Conservation (phyloP, 1,140 invertebrate species). For the Apocrypta bakeri region DNA sequence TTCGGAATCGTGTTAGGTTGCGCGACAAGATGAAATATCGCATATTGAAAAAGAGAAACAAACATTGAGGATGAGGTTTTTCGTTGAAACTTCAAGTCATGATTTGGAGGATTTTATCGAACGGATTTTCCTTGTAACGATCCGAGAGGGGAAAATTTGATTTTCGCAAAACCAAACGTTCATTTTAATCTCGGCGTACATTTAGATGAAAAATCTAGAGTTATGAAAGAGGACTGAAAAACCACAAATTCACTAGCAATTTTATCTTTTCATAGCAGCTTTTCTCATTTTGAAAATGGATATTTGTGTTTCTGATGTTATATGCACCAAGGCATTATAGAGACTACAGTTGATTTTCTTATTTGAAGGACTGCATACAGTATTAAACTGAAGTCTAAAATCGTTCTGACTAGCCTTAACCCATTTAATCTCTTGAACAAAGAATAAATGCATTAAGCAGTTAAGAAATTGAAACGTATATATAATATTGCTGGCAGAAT, state of each 20-base stretch:
- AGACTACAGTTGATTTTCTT: not conserved
- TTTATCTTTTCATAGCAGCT: not conserved
- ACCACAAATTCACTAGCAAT: not conserved
- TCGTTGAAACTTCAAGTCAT: too few relatives aligned
- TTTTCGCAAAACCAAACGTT: too few relatives aligned
- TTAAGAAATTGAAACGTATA: conserved; percentile 7
- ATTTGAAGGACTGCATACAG: not conserved
- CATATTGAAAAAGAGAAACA: not conserved
- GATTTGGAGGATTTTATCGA: too few relatives aligned
- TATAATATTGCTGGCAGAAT: too few relatives aligned
- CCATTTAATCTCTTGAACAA: conserved; percentile 11
- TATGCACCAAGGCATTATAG: not conserved
- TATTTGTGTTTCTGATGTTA: conserved; percentile 2
- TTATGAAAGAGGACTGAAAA: too few relatives aligned
- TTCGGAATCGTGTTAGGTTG: not conserved
- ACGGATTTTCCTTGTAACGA: too few relatives aligned
- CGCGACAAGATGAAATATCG: not conserved
- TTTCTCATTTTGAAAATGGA: not conserved
- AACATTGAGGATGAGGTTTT: too few relatives aligned
- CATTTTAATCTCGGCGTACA: too few relatives aligned
- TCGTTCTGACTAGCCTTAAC: conserved; percentile 4
- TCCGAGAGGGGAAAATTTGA: too few relatives aligned
- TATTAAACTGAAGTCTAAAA: conserved; percentile 3
- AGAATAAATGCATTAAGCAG: not conserved
- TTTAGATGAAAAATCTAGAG: too few relatives aligned